Evolutionary conservation across 1,140 invertebrate species (phyloP).

Genomic region (Drosophila pseudoananassae): DNA sequence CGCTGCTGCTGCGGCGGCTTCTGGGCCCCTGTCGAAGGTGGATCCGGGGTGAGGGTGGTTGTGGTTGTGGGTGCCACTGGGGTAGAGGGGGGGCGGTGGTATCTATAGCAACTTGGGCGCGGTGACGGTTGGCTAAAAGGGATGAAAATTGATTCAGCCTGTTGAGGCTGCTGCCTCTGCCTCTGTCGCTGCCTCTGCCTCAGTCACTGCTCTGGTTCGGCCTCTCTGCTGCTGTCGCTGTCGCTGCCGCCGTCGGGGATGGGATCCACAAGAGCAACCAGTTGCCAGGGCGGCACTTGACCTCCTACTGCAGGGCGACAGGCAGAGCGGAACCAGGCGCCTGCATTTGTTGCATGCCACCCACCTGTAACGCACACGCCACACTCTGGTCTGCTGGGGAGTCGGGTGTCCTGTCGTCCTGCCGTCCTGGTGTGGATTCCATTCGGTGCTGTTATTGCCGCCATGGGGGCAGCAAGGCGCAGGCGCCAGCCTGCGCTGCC

Average conservation of each 20-base stretch:
- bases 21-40: not conserved
- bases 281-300: conserved; percentile 32
- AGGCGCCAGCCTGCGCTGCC: conserved; percentile 51
- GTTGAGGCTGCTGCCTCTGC: conserved; percentile 35
- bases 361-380: conserved; percentile 67
- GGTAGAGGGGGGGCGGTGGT: conserved; percentile 13
- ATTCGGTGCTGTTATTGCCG: conserved; percentile 61
- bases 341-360: conserved; percentile 52
- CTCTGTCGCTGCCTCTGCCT: conserved; percentile 4
- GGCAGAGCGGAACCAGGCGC: conserved; percentile 5
- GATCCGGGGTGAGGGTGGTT: not conserved
- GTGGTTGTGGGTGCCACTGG: not conserved
- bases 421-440: conserved; percentile 47
- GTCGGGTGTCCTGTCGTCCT: conserved; percentile 16
- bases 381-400: not conserved
- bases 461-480: conserved; percentile 40
- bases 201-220: conserved; percentile 1
- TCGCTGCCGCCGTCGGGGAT: not conserved
- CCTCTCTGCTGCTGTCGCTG: not conserved
- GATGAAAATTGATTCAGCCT: conserved; percentile 65
- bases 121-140: conserved; percentile 66
- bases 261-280: conserved; percentile 5
- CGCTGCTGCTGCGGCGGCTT: conserved; percentile 3
- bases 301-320: conserved; percentile 23
- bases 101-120: conserved; percentile 74